These are phyloP conservation scores for Rhogogaster chlorosoma DNA, from an alignment of 2,888 invertebrate genomes.

Conservation along the genomic window DNA sequence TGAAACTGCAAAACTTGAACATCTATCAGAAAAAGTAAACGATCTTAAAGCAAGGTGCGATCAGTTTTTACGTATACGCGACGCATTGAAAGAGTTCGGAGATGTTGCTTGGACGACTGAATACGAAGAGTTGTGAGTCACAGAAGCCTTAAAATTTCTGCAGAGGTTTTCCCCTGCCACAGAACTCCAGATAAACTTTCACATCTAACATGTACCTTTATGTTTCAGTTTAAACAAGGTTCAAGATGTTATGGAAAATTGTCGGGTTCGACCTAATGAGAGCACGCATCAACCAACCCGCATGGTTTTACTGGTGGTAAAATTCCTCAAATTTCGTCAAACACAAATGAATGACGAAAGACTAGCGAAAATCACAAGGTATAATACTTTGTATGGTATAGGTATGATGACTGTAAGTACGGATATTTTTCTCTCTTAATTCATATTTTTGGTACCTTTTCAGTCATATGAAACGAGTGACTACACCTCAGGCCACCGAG, in stretches of 20 bases:
- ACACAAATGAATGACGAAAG: slow-evolving; percentile 2
- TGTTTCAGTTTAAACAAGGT: slow-evolving; percentile 14
- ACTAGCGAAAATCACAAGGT: slow-evolving; percentile 16
- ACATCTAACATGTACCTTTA: background rate
- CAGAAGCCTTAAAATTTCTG: slow-evolving; percentile 14
- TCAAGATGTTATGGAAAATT: background rate
- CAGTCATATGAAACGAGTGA: slow-evolving; percentile 60
- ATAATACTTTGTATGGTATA: background rate
- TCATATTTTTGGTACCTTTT: slow-evolving; percentile 2
- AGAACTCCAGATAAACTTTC: background rate
- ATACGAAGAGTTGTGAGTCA: slow-evolving; percentile 62
- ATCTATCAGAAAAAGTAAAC: slow-evolving; percentile 17
- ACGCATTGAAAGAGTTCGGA: slow-evolving; percentile 55
- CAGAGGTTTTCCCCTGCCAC: background rate
- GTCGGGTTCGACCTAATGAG: slow-evolving; percentile 22
- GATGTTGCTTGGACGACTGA: slow-evolving; percentile 55
- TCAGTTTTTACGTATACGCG: slow-evolving; percentile 54
- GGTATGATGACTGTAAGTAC: no score
- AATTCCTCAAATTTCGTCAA: slow-evolving; percentile 4
- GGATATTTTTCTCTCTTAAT: background rate
- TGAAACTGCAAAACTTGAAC: background rate
- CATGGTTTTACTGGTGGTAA: background rate
- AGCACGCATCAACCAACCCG: background rate
- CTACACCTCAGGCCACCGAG: slow-evolving; percentile 50
- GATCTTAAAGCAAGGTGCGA: slow-evolving; percentile 31